Evolutionary conservation across 2,888 invertebrate species (phyloP).

Genomic region (Encarsia formosa): DNA sequence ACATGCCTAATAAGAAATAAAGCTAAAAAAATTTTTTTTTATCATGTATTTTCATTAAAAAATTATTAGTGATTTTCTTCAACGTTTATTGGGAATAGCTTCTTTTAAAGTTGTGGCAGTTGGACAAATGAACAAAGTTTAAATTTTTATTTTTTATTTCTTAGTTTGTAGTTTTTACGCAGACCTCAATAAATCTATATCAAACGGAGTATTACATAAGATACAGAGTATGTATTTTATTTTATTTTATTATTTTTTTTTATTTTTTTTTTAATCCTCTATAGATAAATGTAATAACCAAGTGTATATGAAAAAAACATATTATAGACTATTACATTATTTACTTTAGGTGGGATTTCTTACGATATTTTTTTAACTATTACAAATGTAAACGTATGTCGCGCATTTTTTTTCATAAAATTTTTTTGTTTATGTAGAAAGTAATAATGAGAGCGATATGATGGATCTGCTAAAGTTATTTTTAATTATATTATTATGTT

Average conservation of each 20-base stretch:
- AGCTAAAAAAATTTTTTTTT: no score
- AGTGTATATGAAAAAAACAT: slow-evolving; percentile 48
- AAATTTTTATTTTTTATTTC: neutral
- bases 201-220: slow-evolving; percentile 39
- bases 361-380: slow-evolving; percentile 34
- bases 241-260: neutral
- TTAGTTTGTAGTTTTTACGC: slow-evolving; percentile 10
- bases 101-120: no score
- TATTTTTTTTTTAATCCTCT: no score
- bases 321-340: slow-evolving; percentile 46
- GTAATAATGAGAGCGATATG: slow-evolving; percentile 40
- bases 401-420: slow-evolving; percentile 8
- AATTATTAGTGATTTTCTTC: no score
- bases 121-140: no score
- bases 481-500: slow-evolving; percentile 38
- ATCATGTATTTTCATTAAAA: no score
- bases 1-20: no score
- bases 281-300: slow-evolving; percentile 43
- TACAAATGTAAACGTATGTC: slow-evolving; percentile 31
- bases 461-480: slow-evolving; percentile 35
- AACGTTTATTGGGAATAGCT: no score
- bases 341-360: slow-evolving; percentile 46
- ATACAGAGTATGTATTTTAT: slow-evolving; percentile 30
- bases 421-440: slow-evolving; percentile 33
- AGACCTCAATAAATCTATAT: slow-evolving; percentile 21